Conservation (phyloP, 53 echinoderm and acorn worm genomes). For the Actinopyga echinites region DNA sequence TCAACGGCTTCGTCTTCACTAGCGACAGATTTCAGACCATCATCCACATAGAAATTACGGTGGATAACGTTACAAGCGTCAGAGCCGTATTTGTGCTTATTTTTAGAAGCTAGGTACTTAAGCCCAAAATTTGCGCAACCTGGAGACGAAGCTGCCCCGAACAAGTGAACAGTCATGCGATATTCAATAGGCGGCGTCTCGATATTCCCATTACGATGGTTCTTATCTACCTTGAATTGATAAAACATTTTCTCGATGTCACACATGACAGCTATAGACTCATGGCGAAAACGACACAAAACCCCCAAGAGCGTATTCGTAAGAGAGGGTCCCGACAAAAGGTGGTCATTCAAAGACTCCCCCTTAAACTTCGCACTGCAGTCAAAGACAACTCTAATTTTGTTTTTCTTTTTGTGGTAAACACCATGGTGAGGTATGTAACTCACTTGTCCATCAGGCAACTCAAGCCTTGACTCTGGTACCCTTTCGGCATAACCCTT, state of each 20-base stretch:
- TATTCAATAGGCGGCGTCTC: slow-evolving; percentile 16
- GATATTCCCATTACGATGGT: slow-evolving; percentile 24
- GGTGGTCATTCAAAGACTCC: background rate
- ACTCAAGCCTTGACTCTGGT: background rate
- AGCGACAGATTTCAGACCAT: slow-evolving; percentile 53
- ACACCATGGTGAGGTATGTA: slow-evolving; percentile 44
- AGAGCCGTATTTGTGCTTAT: slow-evolving; percentile 26
- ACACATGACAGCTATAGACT: slow-evolving; percentile 22
- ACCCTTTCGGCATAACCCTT: slow-evolving; percentile 19
- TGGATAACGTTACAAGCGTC: slow-evolving; percentile 29
- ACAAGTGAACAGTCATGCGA: slow-evolving; percentile 52
- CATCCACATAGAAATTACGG: slow-evolving; percentile 68
- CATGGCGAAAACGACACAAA: slow-evolving; percentile 32
- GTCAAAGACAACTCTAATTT: slow-evolving; percentile 3
- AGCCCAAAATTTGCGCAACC: slow-evolving; percentile 62
- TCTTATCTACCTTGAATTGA: background rate
- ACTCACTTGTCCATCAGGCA: background rate
- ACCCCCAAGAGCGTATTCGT: slow-evolving; percentile 6
- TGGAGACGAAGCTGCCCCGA: slow-evolving; percentile 58
- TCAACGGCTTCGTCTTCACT: slow-evolving; percentile 54
- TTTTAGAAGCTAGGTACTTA: slow-evolving; percentile 3
- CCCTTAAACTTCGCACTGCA: slow-evolving; percentile 19
- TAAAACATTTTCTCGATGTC: slow-evolving; percentile 26
- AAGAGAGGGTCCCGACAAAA: background rate
- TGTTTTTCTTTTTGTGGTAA: slow-evolving; percentile 29